These are phyloP conservation scores for Hypotaenidia philippensis DNA, from an alignment of 2,797 vertebrate species.

Conservation along the genomic window DNA sequence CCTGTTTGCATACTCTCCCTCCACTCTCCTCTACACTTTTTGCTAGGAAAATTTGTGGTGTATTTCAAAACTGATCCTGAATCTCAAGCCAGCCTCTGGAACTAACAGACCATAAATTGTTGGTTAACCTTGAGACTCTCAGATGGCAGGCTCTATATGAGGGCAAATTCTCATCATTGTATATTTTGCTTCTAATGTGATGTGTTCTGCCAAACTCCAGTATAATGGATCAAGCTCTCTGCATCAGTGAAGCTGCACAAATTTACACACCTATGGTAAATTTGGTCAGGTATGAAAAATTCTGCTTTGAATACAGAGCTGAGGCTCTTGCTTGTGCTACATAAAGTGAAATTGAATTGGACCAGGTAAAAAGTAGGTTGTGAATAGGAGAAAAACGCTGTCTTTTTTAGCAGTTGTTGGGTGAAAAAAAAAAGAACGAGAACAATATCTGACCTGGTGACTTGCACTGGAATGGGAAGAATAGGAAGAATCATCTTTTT, in stretches of 20 bases:
- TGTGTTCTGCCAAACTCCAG: background rate
- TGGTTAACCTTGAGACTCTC: background rate
- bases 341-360: background rate
- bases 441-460: conserved; percentile 4
- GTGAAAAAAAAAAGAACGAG: background rate
- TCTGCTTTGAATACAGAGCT: background rate
- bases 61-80: background rate
- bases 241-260: background rate
- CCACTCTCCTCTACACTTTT: background rate
- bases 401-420: background rate
- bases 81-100: background rate
- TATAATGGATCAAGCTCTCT: background rate
- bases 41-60: background rate
- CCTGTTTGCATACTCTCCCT: background rate
- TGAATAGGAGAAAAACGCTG: background rate
- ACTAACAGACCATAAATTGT: background rate
- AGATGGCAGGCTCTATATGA: background rate
- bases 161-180: background rate
- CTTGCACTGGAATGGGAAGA: background rate
- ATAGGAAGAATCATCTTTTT: background rate
- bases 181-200: background rate
- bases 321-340: background rate
- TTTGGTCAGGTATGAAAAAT: background rate
- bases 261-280: background rate
- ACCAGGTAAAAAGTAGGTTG: background rate